These are phyloP conservation scores for Zosterops borbonicus DNA, from an alignment of 2,113 vertebrate genomes.

Conservation along the genomic window DNA sequence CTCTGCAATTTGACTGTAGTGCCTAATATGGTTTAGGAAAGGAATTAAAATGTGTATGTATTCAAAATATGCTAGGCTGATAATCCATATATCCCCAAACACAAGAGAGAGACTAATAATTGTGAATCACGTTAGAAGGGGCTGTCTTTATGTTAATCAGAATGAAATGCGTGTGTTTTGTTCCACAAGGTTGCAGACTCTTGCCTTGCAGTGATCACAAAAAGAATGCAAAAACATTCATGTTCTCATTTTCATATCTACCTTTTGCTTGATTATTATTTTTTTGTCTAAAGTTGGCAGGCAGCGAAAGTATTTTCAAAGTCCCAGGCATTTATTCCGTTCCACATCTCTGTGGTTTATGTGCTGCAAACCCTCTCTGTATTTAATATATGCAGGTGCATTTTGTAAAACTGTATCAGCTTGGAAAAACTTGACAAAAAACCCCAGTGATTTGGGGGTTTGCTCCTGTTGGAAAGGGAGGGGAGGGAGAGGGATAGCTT, in stretches of 20 bases:
- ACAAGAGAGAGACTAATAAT: conserved; percentile 58
- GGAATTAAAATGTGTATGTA: conserved; percentile 38
- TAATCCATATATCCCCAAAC: conserved; percentile 61
- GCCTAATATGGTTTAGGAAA: conserved; percentile 29
- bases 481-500: conserved; percentile 23
- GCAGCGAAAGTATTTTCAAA: conserved; percentile 30
- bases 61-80: conserved; percentile 44
- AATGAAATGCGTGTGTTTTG: conserved; percentile 9
- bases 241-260: conserved; percentile 34
- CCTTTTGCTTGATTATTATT: conserved; percentile 1
- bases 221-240: neutral
- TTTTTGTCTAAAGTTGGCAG: neutral
- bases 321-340: conserved; percentile 3
- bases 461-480: neutral
- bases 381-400: conserved; percentile 41
- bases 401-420: conserved; percentile 36
- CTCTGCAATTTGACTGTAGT: neutral
- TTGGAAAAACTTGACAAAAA: conserved; percentile 60
- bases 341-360: neutral
- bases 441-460: neutral
- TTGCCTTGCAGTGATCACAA: conserved; percentile 19
- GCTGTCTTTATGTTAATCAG: conserved; percentile 50
- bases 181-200: conserved; percentile 42
- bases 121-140: conserved; percentile 55
- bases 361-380: conserved; percentile 8